Evolutionary conservation across 2,888 invertebrate genomes (phyloP).

Genomic region (Pristionchus exspectatus): DNA sequence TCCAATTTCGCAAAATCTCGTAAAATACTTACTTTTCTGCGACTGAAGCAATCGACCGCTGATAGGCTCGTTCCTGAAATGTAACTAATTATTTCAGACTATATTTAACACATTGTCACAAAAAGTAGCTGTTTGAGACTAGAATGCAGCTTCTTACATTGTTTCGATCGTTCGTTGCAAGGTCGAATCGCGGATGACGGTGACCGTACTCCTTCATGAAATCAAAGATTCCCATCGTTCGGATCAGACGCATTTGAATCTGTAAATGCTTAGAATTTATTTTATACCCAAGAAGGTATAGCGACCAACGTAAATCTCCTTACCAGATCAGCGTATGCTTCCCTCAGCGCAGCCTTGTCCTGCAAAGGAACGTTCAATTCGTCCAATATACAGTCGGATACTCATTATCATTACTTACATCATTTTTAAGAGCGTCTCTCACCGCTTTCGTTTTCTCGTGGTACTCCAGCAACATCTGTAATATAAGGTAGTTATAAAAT

Average conservation of each 20-base stretch:
- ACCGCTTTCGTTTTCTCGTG: background rate
- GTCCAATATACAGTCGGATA: too few relatives aligned
- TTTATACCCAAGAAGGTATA: too few relatives aligned
- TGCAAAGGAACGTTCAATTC: background rate
- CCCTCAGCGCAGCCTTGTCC: background rate
- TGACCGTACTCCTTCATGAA: background rate
- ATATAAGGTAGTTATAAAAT: background rate
- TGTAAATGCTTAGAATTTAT: background rate
- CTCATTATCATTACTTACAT: too few relatives aligned
- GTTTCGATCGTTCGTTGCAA: background rate
- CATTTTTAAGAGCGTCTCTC: too few relatives aligned
- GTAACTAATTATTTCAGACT: too few relatives aligned
- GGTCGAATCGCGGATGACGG: background rate
- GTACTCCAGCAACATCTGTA: background rate
- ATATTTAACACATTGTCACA: too few relatives aligned
- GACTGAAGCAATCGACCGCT: too few relatives aligned
- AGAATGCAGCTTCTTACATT: background rate
- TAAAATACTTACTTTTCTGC: too few relatives aligned
- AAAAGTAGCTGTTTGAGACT: too few relatives aligned
- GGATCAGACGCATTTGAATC: background rate
- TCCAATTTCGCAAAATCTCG: too few relatives aligned
- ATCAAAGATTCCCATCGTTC: background rate
- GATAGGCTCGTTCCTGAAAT: too few relatives aligned
- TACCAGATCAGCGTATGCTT: background rate
- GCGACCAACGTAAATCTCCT: background rate